Conservation (phyloP, 2,797 vertebrate genomes). For the Hypotaenidia philippensis region DNA sequence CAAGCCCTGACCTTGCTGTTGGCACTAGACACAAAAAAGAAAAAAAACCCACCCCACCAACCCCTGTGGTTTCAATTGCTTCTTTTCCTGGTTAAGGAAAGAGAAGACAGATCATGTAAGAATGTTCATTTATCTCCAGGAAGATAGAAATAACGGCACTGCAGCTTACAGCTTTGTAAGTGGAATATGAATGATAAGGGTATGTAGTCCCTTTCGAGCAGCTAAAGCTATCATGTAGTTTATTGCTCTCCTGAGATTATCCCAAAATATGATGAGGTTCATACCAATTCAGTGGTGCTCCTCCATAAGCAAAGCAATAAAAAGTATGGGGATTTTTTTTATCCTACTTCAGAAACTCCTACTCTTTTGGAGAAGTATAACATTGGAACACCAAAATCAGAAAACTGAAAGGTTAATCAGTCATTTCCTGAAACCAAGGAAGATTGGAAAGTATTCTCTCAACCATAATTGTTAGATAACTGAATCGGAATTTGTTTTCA, state of each 20-base stretch:
- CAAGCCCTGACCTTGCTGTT: neutral
- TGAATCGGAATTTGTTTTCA: constrained; percentile 47
- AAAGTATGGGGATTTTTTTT: neutral
- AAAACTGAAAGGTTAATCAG: constrained; percentile 14
- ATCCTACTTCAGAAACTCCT: neutral
- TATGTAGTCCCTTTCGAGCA: constrained; percentile 13
- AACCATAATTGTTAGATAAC: neutral
- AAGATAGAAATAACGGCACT: constrained; percentile 19
- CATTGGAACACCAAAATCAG: neutral
- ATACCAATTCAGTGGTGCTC: neutral
- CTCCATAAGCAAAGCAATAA: constrained; percentile 10
- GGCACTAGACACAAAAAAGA: neutral
- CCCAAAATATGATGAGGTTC: neutral
- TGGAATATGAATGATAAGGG: constrained; percentile 31
- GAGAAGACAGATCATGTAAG: constrained; percentile 10
- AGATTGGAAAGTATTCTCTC: neutral
- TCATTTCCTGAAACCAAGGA: neutral
- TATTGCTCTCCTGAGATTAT: constrained; percentile 28
- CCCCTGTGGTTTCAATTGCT: neutral
- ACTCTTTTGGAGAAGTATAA: neutral
- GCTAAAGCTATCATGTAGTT: neutral
- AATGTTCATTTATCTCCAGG: constrained; percentile 30
- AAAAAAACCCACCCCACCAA: no score
- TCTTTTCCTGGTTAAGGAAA: constrained; percentile 7
- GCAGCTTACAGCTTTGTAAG: constrained; percentile 19